A percentile compares a stretch with the other conserved stretches of the same genome.
Conservation (phyloP, 2,888 invertebrate species). For the Hoplodrina ambigua region DNA sequence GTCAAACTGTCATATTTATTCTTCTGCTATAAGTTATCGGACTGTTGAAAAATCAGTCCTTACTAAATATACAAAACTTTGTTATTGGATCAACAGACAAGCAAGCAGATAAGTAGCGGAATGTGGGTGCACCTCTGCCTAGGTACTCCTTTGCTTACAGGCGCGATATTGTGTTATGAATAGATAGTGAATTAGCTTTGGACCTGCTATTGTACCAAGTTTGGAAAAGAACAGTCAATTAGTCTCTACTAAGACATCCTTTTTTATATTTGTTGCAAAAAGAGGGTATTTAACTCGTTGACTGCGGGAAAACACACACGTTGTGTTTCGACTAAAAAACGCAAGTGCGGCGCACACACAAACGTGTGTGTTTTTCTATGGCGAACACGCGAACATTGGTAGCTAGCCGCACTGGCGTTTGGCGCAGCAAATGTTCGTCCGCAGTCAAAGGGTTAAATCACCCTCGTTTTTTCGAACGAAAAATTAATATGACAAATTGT, state of each 20-base stretch:
- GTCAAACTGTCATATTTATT: no score
- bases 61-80: not conserved
- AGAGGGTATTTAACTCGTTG: constrained; percentile 16
- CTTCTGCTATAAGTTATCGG: no score
- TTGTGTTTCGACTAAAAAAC: no score
- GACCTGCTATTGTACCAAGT: not conserved
- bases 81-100: not conserved
- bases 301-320: no score
- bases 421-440: no score
- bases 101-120: not conserved
- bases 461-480: not conserved
- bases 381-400: no score
- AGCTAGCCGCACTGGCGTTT: no score
- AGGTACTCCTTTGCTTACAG: not conserved
- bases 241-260: not conserved
- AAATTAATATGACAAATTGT: not conserved
- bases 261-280: constrained; percentile 1
- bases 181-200: not conserved
- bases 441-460: no score
- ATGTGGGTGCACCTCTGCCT: not conserved
- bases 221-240: not conserved
- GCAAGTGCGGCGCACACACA: no score
- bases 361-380: no score
- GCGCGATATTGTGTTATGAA: not conserved
- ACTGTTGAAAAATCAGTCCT: no score